phyloP scores from a whole-genome alignment of 2,888 invertebrate genomes.

The Drosophila hamatofila region DNA sequence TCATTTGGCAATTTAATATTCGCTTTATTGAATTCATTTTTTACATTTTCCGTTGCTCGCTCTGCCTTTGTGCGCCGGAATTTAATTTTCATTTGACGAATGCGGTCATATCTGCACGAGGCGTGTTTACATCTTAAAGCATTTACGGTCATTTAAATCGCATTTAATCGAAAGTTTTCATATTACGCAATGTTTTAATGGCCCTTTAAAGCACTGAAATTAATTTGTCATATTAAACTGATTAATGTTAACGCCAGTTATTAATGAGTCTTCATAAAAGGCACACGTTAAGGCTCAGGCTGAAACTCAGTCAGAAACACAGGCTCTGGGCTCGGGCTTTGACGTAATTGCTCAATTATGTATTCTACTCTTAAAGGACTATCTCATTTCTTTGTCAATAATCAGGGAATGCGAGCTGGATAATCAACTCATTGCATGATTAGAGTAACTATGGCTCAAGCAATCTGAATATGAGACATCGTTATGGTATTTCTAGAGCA shows the following conservation, averaged over 20 bases:
- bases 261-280: constrained; percentile 55
- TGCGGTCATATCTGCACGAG: constrained; percentile 16
- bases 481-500: not conserved
- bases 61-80: constrained; percentile 14
- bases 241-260: constrained; percentile 65
- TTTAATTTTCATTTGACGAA: constrained; percentile 20
- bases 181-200: not conserved
- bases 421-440: constrained; percentile 46
- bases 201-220: constrained; percentile 40
- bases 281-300: constrained; percentile 12
- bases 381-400: constrained; percentile 14
- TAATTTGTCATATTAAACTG: constrained; percentile 76
- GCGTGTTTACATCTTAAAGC: constrained; percentile 16
- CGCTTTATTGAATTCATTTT: constrained; percentile 24
- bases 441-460: not conserved
- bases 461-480: not conserved
- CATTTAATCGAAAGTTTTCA: constrained; percentile 18
- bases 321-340: constrained; percentile 16
- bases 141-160: constrained; percentile 11
- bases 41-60: constrained; percentile 6
- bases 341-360: constrained; percentile 53
- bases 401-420: not conserved
- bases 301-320: not conserved
- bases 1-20: constrained; percentile 34
- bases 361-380: constrained; percentile 16